These are phyloP conservation scores for Melanostoma mellinum DNA, from an alignment of 2,888 invertebrate genomes.

Conservation along the genomic window DNA sequence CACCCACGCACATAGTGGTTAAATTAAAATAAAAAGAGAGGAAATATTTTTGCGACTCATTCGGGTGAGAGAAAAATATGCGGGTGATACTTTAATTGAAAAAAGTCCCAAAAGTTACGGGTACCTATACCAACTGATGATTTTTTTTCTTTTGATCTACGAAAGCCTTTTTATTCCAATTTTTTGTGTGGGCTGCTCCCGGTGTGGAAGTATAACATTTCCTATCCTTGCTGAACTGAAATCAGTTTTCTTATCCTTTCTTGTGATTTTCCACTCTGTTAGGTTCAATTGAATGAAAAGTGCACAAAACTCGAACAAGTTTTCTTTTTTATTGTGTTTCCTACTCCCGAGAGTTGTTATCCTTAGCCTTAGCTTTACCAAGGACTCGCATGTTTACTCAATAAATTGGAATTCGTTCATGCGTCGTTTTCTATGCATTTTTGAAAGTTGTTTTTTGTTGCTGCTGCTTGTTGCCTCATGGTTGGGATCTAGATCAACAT, in stretches of 20 bases:
- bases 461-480: background rate
- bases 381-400: slow-evolving; percentile 35
- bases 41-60: slow-evolving; percentile 56
- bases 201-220: slow-evolving; percentile 28
- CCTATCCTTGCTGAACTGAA: slow-evolving; percentile 1
- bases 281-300: slow-evolving; percentile 39
- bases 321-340: background rate
- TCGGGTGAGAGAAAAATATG: slow-evolving; percentile 58
- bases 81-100: slow-evolving; percentile 69
- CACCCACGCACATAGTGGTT: slow-evolving; percentile 41
- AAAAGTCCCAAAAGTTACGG: slow-evolving; percentile 56
- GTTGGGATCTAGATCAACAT: slow-evolving; percentile 39
- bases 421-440: slow-evolving; percentile 46
- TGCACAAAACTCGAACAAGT: slow-evolving; percentile 24
- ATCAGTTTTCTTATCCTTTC: slow-evolving; percentile 31
- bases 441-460: slow-evolving; percentile 5
- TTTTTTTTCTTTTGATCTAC: background rate
- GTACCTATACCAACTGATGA: slow-evolving; percentile 21
- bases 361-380: background rate
- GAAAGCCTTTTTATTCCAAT: slow-evolving; percentile 22
- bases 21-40: slow-evolving; percentile 33
- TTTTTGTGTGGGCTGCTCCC: slow-evolving; percentile 20
- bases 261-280: slow-evolving; percentile 42
- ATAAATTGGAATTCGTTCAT: slow-evolving; percentile 55
- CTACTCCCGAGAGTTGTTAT: background rate